Conservation (phyloP, 2,888 invertebrate species). For the Troides helena region DNA sequence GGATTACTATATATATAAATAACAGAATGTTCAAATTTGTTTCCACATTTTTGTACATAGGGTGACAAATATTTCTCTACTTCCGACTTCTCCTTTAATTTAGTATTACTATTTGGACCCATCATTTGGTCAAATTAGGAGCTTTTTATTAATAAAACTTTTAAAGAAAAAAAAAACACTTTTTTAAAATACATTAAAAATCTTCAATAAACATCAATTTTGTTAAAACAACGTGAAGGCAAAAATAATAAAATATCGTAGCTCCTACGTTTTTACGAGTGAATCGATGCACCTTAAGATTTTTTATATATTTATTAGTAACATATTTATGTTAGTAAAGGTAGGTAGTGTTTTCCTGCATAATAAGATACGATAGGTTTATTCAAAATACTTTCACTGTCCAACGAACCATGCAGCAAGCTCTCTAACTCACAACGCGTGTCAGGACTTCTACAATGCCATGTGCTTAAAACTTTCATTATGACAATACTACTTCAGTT, state of each 20-base stretch:
- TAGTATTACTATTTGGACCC: background rate
- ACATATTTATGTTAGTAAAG: background rate
- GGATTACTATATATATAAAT: background rate
- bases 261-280: background rate
- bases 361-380: slow-evolving; percentile 15
- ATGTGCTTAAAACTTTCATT: slow-evolving; percentile 23
- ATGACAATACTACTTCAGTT: slow-evolving; percentile 41
- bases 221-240: background rate
- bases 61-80: background rate
- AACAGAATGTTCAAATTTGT: background rate
- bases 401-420: slow-evolving; percentile 27
- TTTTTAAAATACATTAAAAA: too few species aligned
- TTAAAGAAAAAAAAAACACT: too few species aligned
- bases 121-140: background rate
- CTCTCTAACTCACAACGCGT: slow-evolving; percentile 30
- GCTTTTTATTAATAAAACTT: background rate
- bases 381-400: slow-evolving; percentile 33
- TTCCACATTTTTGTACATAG: background rate
- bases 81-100: background rate
- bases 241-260: background rate
- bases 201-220: too few species aligned
- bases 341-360: slow-evolving; percentile 2
- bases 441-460: slow-evolving; percentile 23
- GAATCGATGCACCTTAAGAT: background rate
- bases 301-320: background rate